Evolutionary conservation across 2,888 invertebrate genomes (phyloP).

Genomic region (Arge pagana): DNA sequence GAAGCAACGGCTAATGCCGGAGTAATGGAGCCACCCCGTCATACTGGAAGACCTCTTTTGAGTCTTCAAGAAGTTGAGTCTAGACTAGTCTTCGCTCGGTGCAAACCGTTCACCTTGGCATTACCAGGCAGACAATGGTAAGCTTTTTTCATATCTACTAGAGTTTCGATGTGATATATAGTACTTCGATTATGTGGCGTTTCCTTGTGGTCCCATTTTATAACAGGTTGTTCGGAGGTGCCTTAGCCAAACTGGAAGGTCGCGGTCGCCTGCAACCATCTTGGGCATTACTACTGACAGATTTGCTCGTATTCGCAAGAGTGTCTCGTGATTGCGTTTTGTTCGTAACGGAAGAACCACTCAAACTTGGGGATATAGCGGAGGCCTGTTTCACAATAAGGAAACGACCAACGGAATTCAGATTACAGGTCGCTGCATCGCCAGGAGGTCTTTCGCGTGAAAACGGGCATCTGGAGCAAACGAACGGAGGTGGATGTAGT

Average conservation of each 20-base stretch:
- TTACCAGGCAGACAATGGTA: constrained; percentile 83
- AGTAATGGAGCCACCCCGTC: constrained; percentile 83
- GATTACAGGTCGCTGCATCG: constrained; percentile 66
- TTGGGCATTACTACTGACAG: constrained; percentile 85
- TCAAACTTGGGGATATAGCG: constrained; percentile 76
- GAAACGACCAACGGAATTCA: constrained; percentile 86
- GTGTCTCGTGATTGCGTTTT: constrained; percentile 85
- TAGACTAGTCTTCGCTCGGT: constrained; percentile 86
- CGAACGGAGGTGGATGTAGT: constrained; percentile 50
- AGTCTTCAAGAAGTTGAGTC: constrained; percentile 86
- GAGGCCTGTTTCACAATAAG: constrained; percentile 85
- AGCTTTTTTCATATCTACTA: constrained; percentile 24
- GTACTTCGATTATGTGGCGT: background rate
- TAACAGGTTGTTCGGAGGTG: constrained; percentile 80
- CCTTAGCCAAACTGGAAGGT: constrained; percentile 81
- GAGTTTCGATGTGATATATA: too few species aligned
- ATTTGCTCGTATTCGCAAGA: constrained; percentile 83
- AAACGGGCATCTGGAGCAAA: constrained; percentile 42
- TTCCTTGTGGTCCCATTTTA: too few species aligned
- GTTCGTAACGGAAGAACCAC: constrained; percentile 86
- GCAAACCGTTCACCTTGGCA: constrained; percentile 85
- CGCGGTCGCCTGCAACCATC: constrained; percentile 76
- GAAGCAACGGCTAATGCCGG: constrained; percentile 84
- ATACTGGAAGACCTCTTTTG: constrained; percentile 75
- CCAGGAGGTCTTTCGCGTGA: constrained; percentile 43